phyloP scores from a whole-genome alignment of 1,140 invertebrate genomes.

The Acromyrmex charruanus region DNA sequence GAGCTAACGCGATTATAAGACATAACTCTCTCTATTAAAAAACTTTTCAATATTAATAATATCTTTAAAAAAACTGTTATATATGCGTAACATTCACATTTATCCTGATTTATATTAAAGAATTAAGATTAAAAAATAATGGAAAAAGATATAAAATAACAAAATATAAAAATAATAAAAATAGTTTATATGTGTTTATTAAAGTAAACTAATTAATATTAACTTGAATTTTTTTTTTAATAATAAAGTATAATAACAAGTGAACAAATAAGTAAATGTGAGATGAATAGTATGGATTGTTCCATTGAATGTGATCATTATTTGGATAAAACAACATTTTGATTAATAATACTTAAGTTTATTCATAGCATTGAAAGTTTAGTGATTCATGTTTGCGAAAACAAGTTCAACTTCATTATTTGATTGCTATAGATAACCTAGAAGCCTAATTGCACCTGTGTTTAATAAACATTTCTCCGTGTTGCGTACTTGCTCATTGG shows the following conservation, averaged over 20 bases:
- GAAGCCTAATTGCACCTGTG: neutral
- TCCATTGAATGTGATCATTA: neutral
- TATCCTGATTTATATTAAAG: neutral
- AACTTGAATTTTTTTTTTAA: neutral
- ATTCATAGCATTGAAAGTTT: neutral
- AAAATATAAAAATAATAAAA: slow-evolving; percentile 12
- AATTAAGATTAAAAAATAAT: slow-evolving; percentile 6
- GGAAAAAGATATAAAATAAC: neutral
- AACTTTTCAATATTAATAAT: neutral
- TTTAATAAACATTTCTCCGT: slow-evolving; percentile 27
- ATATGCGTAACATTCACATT: neutral
- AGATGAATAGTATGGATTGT: neutral
- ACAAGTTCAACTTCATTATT: slow-evolving; percentile 1
- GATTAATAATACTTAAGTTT: neutral
- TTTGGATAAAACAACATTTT: neutral
- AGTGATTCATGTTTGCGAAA: neutral
- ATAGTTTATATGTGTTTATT: neutral
- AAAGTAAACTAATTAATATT: neutral
- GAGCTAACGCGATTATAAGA: neutral
- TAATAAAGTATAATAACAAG: neutral
- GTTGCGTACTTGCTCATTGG: neutral
- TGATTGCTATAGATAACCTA: slow-evolving; percentile 2
- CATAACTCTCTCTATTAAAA: neutral
- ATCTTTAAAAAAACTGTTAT: neutral
- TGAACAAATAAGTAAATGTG: neutral